Percentiles rank a stretch among this genome's conserved stretches.
These are phyloP conservation scores for Tinamus major DNA, from an alignment of 2,797 vertebrate genomes.

Conservation along the genomic window DNA sequence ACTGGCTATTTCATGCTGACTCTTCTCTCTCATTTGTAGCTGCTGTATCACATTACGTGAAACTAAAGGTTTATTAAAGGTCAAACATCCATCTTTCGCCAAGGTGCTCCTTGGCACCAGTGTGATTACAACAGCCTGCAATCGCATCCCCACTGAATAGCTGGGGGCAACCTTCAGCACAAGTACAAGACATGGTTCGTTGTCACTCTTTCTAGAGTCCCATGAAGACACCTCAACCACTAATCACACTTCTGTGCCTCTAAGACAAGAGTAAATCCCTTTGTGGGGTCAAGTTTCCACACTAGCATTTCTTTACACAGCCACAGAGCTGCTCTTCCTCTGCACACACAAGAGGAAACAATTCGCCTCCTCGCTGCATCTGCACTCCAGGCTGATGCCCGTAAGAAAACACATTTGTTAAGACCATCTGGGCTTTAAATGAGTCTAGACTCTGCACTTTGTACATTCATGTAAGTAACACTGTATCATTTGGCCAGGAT, in stretches of 20 bases:
- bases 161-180: neutral
- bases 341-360: neutral
- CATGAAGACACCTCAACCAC: neutral
- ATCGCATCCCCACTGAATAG: neutral
- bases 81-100: neutral
- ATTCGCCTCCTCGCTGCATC: neutral
- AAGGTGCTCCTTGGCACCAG: neutral
- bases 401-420: neutral
- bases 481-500: neutral
- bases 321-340: neutral
- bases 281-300: neutral
- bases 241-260: neutral
- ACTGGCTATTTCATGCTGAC: neutral
- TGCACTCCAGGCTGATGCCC: neutral
- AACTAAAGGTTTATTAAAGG: constrained; percentile 7
- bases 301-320: neutral
- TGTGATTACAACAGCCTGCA: neutral
- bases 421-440: neutral
- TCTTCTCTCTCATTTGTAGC: neutral
- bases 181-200: neutral
- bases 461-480: neutral
- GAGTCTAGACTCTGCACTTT: neutral
- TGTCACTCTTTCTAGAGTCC: neutral
- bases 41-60: neutral
- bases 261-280: neutral